Evolutionary conservation across 1,140 invertebrate genomes (phyloP), one percentile per base, ranked within the genome.

Genomic region (Cryptotermes secundus): DNA sequence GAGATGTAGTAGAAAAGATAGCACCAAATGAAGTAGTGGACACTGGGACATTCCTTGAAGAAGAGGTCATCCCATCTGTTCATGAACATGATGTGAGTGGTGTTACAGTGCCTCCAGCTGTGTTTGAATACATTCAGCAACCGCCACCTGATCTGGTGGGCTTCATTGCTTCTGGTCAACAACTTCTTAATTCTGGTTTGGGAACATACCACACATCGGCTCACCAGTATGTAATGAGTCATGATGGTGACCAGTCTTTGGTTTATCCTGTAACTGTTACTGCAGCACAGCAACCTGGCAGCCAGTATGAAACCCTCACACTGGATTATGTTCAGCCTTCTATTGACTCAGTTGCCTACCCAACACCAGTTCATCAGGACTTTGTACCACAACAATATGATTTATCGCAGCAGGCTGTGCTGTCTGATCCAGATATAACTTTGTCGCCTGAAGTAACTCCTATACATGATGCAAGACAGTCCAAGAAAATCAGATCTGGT

Each of bases 161-260:
- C 34, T 92, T 91, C 82, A 92, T 92, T 49, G 90, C 89, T 72
- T 90, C 92, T 24, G 89, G 89, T n/a, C 88, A 90, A 85, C 88
- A 90, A 82, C 84, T 90, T 45, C 87, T 90, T 80, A 89, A 87
- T 86, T 90, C 89, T 38, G 88, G 89, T 84, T 84, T 89, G 80
- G 89, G 88, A 42, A 89, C 89, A 42, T 90, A 89, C 83, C 87
- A 89, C 82, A 85, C 85, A 72, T 59, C 49, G 7, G n/a, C 81
- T 59, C 80, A 85, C n/a, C 83, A 84, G 36, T 84, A 84, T 72
- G 36, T 84, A 24, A 79, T 84, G 79, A 49, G 45, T 45, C 79
- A 81, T 81, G 59, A 72, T n/a, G 42, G 59, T 34, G n/a, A 42
- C 34, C 80, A 85, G 81, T 79, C 84, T 14, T 34, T 65, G 36